A percentile compares a stretch with the other conserved stretches of the same genome.
Evolutionary conservation across 1,140 invertebrate species (phyloP).

Genomic region (Lamellibrachia luymesi): DNA sequence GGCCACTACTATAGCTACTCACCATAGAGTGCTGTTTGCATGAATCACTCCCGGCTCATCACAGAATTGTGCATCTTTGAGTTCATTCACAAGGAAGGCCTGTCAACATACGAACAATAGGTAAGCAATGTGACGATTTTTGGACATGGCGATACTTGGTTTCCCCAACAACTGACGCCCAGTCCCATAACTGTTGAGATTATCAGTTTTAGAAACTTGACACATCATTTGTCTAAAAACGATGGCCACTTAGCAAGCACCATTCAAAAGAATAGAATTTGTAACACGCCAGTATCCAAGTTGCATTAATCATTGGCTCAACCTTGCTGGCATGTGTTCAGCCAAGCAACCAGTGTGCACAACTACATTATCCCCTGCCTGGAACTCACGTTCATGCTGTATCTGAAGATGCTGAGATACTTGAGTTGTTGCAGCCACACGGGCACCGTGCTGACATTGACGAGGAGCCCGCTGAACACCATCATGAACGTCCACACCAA

Average conservation of each 20-base stretch:
- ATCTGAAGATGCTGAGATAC: slow-evolving; percentile 53
- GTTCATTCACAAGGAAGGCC: slow-evolving; percentile 49
- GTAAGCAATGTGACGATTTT: background rate
- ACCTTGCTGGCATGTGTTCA: background rate
- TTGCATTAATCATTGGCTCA: background rate
- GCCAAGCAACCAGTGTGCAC: background rate
- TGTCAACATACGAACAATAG: slow-evolving; percentile 29
- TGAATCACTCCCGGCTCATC: slow-evolving; percentile 25
- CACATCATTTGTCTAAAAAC: too few relatives aligned
- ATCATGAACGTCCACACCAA: slow-evolving; percentile 54
- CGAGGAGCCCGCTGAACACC: slow-evolving; percentile 55
- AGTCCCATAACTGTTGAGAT: too few relatives aligned
- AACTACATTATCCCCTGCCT: background rate
- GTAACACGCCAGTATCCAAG: background rate
- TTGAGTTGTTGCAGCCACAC: slow-evolving; percentile 51
- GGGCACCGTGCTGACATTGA: slow-evolving; percentile 49
- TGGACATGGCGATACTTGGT: too few relatives aligned
- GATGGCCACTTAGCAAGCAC: background rate
- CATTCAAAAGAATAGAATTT: background rate
- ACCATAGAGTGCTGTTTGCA: background rate
- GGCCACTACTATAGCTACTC: background rate
- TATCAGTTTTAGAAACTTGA: too few relatives aligned
- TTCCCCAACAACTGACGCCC: too few relatives aligned
- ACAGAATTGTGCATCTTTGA: slow-evolving; percentile 45
- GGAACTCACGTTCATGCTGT: slow-evolving; percentile 43